These are phyloP conservation scores for Onychostruthus taczanowskii DNA, from an alignment of 2,113 vertebrate species.

Conservation along the genomic window DNA sequence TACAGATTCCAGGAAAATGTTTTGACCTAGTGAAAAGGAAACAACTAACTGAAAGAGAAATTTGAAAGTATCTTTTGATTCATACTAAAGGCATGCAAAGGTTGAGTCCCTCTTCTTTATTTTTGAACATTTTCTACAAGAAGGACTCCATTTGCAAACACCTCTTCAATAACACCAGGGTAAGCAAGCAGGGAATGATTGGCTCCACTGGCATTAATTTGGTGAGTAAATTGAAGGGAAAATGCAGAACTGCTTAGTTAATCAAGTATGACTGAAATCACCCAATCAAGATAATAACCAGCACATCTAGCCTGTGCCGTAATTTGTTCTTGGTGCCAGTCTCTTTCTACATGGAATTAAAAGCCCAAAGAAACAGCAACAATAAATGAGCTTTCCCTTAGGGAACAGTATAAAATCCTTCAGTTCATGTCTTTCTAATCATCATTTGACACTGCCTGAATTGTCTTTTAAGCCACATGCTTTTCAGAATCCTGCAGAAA, in stretches of 20 bases:
- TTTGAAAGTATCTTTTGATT: background rate
- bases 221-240: background rate
- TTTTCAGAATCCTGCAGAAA: background rate
- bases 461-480: background rate
- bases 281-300: background rate
- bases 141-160: background rate
- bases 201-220: background rate
- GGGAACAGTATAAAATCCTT: background rate
- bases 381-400: background rate
- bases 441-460: background rate
- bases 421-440: background rate
- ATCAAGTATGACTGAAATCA: slow-evolving; percentile 29
- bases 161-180: background rate
- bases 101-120: background rate
- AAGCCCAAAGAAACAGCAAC: background rate
- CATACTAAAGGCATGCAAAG: background rate
- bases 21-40: background rate
- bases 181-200: background rate
- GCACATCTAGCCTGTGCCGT: background rate
- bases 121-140: background rate
- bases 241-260: background rate
- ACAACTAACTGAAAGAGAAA: background rate
- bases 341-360: background rate
- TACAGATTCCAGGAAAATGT: background rate
- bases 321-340: background rate